These are phyloP conservation scores for Venustaconcha ellipsiformis DNA, from an alignment of 1,140 invertebrate genomes.

Conservation along the genomic window DNA sequence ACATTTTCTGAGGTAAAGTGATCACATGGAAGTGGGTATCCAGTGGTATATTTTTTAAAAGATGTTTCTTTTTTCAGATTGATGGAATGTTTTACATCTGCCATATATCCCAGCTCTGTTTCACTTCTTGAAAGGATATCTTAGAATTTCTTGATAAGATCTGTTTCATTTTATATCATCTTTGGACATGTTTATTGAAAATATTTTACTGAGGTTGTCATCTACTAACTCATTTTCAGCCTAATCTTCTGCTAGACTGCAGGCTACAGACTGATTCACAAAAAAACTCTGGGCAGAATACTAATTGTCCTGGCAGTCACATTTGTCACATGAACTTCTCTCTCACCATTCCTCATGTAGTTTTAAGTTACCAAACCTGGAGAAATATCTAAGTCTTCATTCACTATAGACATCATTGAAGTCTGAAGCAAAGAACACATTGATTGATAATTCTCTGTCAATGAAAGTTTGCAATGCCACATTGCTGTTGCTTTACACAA, in stretches of 20 bases:
- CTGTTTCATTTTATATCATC: background rate
- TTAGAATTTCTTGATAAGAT: constrained; percentile 6
- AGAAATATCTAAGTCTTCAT: too few relatives aligned
- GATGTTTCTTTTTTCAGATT: too few relatives aligned
- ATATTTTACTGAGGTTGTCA: constrained; percentile 8
- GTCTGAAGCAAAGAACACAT: constrained; percentile 1
- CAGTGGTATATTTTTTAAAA: too few relatives aligned
- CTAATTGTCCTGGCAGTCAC: too few relatives aligned
- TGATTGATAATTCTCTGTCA: constrained; percentile 2
- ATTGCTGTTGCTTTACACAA: constrained; percentile 1
- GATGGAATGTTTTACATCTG: background rate
- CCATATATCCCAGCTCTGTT: constrained; percentile 20
- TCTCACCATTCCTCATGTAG: background rate
- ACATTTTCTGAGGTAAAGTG: too few relatives aligned
- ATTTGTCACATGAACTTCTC: too few relatives aligned
- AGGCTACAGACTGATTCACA: constrained; percentile 16
- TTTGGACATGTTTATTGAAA: background rate
- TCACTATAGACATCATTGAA: background rate
- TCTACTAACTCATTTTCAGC: too few relatives aligned
- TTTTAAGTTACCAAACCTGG: background rate
- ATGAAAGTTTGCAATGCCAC: background rate
- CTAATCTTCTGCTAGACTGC: too few relatives aligned
- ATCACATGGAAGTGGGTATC: too few relatives aligned
- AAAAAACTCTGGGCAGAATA: constrained; percentile 10
- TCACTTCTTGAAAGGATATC: constrained; percentile 25